Base-by-base conservation (phyloP, 2,888 invertebrate genomes). In the Sericinus montela region DNA sequence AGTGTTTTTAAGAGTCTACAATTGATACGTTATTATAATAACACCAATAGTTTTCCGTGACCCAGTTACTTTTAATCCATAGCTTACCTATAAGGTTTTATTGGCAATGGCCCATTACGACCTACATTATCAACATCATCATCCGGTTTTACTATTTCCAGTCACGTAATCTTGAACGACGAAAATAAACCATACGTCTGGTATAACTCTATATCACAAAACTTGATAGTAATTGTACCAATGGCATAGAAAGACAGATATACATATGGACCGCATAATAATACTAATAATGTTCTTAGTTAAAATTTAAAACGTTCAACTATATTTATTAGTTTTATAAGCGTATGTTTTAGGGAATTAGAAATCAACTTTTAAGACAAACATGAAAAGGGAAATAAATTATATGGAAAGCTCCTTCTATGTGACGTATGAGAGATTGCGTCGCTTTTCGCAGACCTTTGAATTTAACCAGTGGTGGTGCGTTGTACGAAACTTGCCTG, bases 81-180 rank as follows among this genome's bases (percentile, higher is more conserved):
- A 81, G 83, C 81, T 87, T 87, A 85, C 88, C 86, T 88, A 87
- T 86, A 87, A 87, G 84, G 83, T 87, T 86, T 87, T 87, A 87
- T 87, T 87, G 83, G 81, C 82, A 80, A 82, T 81, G 81, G 83
- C 84, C 86, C 80, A 86, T 88, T 84, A 86, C 84, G 81, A 82
- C 85, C 82, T 83, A 85, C 81, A 87, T 88, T 87, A 88, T 88
- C 87, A 88, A 86, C 84, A 85, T 87, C 86, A 86, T 86, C 87
- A 85, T 84, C 85, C 83, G 73, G 86, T 85, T 87, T 87, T 87
- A 87, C 86, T 88, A 86, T 87, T 87, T 86, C 87, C 76, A 87
- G 88, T 86, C 88, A 88, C 86, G 88, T 86, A 87, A 86, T 80
- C 80, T 79, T 73, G 76, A 82, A 83, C 81, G 79, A 76, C 75